phyloP scores from a whole-genome alignment of 2,888 invertebrate species.

The Catocala fraxini region DNA sequence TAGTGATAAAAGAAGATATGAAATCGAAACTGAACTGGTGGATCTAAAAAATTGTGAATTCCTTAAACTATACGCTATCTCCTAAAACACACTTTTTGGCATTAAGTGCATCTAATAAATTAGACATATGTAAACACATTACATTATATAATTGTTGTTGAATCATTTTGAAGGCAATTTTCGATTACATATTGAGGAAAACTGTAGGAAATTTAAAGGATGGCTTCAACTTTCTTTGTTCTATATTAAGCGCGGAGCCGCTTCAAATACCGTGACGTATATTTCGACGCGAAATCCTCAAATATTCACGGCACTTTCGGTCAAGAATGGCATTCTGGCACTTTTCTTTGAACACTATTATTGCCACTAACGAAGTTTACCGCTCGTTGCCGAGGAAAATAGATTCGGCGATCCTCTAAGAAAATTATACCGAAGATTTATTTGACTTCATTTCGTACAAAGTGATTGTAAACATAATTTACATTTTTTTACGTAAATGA shows the following conservation, averaged over 20 bases:
- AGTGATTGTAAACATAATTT: slow-evolving; percentile 25
- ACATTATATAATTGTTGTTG: too few species aligned
- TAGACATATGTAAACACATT: too few species aligned
- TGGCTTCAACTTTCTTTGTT: background rate
- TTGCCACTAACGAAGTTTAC: slow-evolving; percentile 55
- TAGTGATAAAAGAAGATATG: too few species aligned
- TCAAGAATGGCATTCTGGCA: slow-evolving; percentile 77
- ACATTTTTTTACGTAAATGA: slow-evolving; percentile 11
- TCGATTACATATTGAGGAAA: too few species aligned
- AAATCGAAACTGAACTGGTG: too few species aligned
- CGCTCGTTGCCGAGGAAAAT: slow-evolving; percentile 35
- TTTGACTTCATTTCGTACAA: slow-evolving; percentile 24
- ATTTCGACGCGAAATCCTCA: slow-evolving; percentile 61
- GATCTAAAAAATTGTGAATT: too few species aligned
- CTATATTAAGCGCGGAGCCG: background rate
- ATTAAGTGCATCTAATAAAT: too few species aligned
- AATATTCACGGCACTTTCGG: slow-evolving; percentile 76
- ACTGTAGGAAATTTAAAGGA: too few species aligned
- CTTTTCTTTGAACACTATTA: slow-evolving; percentile 76
- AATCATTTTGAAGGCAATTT: too few species aligned
- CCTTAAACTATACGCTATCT: too few species aligned
- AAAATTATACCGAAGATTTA: slow-evolving; percentile 28
- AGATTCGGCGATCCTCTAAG: slow-evolving; percentile 21
- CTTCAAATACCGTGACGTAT: slow-evolving; percentile 44
- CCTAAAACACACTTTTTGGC: too few species aligned